Percentiles rank a stretch among this genome's conserved stretches.
Conservation (phyloP, 2,797 vertebrate species). For the Scomberomorus guttatus region DNA sequence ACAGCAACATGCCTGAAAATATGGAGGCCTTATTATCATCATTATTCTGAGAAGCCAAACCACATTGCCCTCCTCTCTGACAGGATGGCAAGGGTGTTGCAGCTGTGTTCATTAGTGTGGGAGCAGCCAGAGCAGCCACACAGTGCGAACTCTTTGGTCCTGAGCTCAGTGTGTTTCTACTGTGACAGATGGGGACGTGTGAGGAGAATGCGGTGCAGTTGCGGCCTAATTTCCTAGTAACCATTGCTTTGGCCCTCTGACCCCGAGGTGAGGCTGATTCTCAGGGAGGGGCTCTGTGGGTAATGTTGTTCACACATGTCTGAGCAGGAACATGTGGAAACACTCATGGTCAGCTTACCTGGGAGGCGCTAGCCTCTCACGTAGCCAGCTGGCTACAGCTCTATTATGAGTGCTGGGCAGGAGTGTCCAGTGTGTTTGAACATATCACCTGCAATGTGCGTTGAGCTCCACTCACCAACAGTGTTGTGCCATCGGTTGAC, state of each 20-base stretch:
- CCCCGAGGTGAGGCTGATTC: slow-evolving; percentile 83
- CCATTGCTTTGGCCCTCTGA: slow-evolving; percentile 82
- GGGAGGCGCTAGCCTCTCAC: slow-evolving; percentile 67
- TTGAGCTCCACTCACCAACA: slow-evolving; percentile 88
- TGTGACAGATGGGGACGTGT: slow-evolving; percentile 86
- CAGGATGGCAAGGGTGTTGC: slow-evolving; percentile 70
- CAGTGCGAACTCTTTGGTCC: slow-evolving; percentile 66
- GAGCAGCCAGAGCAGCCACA: slow-evolving; percentile 64
- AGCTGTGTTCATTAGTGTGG: slow-evolving; percentile 85
- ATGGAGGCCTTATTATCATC: slow-evolving; percentile 73
- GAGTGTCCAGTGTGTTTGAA: slow-evolving; percentile 30
- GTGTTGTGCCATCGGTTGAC: slow-evolving; percentile 99
- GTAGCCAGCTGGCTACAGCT: slow-evolving; percentile 68
- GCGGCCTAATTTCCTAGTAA: slow-evolving; percentile 84
- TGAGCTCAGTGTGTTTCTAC: slow-evolving; percentile 70
- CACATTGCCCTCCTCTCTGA: slow-evolving; percentile 64
- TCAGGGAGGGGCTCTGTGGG: slow-evolving; percentile 75
- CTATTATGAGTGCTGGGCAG: slow-evolving; percentile 62
- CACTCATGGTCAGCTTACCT: slow-evolving; percentile 77
- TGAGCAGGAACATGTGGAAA: slow-evolving; percentile 83
- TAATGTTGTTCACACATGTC: slow-evolving; percentile 87
- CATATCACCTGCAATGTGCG: slow-evolving; percentile 23
- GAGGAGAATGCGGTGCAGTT: slow-evolving; percentile 80
- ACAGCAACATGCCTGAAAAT: slow-evolving; percentile 66
- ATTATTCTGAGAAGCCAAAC: slow-evolving; percentile 68